Evolutionary conservation across 2,113 vertebrate species (phyloP), one percentile per base, ranked within the genome.

Genomic region (Petroica traversi): DNA sequence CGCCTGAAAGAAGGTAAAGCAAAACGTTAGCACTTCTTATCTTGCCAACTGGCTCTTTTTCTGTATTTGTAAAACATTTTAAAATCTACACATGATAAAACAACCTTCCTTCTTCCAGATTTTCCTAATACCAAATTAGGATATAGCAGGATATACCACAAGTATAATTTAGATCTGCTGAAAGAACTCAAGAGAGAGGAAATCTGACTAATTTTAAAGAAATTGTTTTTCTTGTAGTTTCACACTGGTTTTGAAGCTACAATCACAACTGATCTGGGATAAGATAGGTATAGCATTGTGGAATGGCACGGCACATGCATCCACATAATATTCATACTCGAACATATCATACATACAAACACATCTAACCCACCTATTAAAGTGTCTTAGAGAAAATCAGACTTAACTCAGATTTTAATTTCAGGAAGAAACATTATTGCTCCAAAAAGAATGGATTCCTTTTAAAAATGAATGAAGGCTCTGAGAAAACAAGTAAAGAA

Each of bases 1-100:
- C 89, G 99, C 98, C 99, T 99, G 97, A 62, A 41, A 91, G 91
- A 97, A 90, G 93, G 83, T 93, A 95, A 96, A 97, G 80, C 80
- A 93, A 49, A 80, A 94, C 33, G 62, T 97, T 92, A 97, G 68
- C 77, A 95, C 93, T 92, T 97, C 89, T 95, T 36, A 58, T 61
- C 72, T 84, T 29, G 61, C 10, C 11, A 88, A 49, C 45, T 29
- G 40, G 20, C 24, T 36, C 25, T 80, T 91, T 34, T 66, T 58
- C 59, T 57, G n/a, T 59, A 72, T 59, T 69, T 83, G 38, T 24
- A 55, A 6, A 0, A 2, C 26, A 55, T 76, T 76, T 41, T 11
- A 86, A 83, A 79, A 85, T 31, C 36, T 43, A 14, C 15, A 62
- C 0, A 41, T 18, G 11, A 34, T 38, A 31, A 66, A 92, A 67